These are phyloP conservation scores for Camelus dromedarius DNA, from an alignment of 2,113 vertebrate species.

Conservation along the genomic window DNA sequence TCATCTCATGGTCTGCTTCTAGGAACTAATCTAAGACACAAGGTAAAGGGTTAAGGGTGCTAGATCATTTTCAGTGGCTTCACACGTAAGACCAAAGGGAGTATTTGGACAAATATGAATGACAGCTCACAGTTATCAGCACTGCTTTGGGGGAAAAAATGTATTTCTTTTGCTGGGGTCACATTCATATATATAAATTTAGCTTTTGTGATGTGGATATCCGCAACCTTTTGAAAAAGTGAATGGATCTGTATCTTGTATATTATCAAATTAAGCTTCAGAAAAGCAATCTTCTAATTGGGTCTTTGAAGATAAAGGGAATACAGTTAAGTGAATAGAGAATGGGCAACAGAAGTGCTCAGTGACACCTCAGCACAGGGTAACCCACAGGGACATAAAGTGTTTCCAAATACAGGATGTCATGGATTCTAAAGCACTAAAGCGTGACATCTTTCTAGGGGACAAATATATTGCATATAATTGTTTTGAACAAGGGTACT, in stretches of 20 bases:
- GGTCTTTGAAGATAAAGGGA: not conserved
- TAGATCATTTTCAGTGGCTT: not conserved
- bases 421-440: not conserved
- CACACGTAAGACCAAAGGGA: constrained; percentile 8
- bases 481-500: not conserved
- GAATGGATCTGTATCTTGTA: not conserved
- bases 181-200: not conserved
- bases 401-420: not conserved
- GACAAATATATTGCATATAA: not conserved
- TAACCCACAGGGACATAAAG: not conserved
- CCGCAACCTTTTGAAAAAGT: not conserved
- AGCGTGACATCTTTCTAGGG: not conserved
- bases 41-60: not conserved
- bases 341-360: not conserved
- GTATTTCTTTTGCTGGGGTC: not conserved
- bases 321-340: not conserved
- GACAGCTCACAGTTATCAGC: not conserved
- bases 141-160: not conserved
- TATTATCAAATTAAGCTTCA: constrained; percentile 11
- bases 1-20: constrained; percentile 6
- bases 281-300: not conserved
- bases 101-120: constrained; percentile 20
- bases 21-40: constrained; percentile 9
- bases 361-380: not conserved
- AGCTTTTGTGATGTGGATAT: not conserved